Evolutionary conservation across 2,113 vertebrate genomes (phyloP).

Genomic region (Tiliqua scincoides): DNA sequence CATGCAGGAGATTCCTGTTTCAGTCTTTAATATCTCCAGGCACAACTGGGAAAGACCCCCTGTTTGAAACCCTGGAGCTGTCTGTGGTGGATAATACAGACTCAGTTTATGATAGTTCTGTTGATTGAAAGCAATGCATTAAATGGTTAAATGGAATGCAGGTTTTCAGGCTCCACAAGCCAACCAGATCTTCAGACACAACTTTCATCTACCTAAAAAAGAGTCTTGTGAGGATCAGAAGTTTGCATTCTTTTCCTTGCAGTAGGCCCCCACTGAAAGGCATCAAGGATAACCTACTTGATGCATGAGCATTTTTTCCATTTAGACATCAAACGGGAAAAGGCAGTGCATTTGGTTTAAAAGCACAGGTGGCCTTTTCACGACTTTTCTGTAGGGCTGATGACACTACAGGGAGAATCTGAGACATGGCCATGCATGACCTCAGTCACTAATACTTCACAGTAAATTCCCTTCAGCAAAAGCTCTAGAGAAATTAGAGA

Average conservation of each 20-base stretch:
- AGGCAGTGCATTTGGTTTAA: conserved; percentile 5
- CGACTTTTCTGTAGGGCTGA: background rate
- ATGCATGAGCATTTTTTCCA: background rate
- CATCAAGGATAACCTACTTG: background rate
- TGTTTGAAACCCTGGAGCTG: too few relatives aligned
- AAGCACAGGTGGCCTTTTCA: background rate
- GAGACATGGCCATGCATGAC: background rate
- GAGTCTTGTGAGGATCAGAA: background rate
- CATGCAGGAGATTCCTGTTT: too few relatives aligned
- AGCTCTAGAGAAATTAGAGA: background rate
- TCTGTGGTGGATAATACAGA: too few relatives aligned
- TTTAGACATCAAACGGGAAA: conserved; percentile 7
- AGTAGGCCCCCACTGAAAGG: background rate
- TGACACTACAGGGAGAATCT: background rate
- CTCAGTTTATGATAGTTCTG: too few relatives aligned
- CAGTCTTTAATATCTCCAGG: too few relatives aligned
- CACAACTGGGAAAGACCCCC: too few relatives aligned
- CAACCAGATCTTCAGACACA: background rate
- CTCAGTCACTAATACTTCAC: background rate
- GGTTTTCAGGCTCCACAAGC: background rate
- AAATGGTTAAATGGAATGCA: too few relatives aligned
- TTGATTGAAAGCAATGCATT: too few relatives aligned
- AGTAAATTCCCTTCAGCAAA: conserved; percentile 3
- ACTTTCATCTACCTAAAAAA: background rate
- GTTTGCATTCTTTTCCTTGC: background rate